These are phyloP conservation scores for Pachyseris speciosa DNA, from an alignment of 64 coral and sea anemone genomes.

Conservation along the genomic window DNA sequence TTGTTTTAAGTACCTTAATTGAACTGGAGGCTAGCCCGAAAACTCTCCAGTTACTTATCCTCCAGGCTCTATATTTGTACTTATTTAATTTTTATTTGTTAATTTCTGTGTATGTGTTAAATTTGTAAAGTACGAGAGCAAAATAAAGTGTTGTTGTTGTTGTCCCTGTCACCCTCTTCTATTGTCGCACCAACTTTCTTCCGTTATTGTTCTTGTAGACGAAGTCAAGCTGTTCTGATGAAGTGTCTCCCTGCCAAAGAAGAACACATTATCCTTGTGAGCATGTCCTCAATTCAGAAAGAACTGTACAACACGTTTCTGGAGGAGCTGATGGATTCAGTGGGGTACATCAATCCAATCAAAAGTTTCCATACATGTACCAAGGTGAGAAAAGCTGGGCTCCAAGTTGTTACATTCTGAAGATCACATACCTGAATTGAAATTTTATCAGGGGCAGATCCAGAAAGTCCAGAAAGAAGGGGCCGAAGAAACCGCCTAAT, in stretches of 20 bases:
- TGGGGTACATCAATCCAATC: slow-evolving; percentile 91
- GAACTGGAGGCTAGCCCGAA: too few relatives aligned
- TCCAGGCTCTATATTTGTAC: too few relatives aligned
- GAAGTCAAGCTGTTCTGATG: slow-evolving; percentile 86
- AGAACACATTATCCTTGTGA: slow-evolving; percentile 90
- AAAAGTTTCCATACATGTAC: slow-evolving; percentile 94
- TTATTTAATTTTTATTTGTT: too few relatives aligned
- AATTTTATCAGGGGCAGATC: too few relatives aligned
- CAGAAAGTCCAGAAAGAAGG: too few relatives aligned
- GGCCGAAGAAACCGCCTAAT: too few relatives aligned
- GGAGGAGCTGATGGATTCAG: slow-evolving; percentile 31
- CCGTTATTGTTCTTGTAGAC: slow-evolving; percentile 44
- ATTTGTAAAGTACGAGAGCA: too few relatives aligned
- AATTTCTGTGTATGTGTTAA: too few relatives aligned
- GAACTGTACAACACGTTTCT: slow-evolving; percentile 87
- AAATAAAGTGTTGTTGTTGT: too few relatives aligned
- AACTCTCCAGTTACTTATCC: too few relatives aligned
- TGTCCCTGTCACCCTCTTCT: neutral
- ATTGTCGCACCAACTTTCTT: neutral
- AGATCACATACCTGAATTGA: too few relatives aligned
- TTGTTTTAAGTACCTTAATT: too few relatives aligned
- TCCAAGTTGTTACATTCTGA: neutral
- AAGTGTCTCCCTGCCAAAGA: slow-evolving; percentile 81
- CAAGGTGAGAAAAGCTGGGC: slow-evolving; percentile 70
- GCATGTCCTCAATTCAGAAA: slow-evolving; percentile 81